A percentile compares a stretch with the other conserved stretches of the same genome.
Conservation (phyloP, 2,888 invertebrate species). For the Ferrisia virgata region DNA sequence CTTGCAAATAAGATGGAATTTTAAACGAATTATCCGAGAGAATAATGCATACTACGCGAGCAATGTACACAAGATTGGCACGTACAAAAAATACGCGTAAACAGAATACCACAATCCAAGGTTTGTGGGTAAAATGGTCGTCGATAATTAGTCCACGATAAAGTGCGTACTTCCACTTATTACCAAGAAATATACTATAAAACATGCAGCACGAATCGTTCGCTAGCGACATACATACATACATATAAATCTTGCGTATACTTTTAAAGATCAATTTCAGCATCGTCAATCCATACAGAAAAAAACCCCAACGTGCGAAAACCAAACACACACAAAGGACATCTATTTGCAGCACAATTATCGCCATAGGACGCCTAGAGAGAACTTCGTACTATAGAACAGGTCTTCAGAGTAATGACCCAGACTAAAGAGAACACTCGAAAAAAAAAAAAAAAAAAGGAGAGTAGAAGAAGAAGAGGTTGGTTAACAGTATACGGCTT, state of each 20-base stretch:
- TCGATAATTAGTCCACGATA: not conserved
- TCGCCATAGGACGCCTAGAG: not conserved
- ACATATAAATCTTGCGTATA: too few species aligned
- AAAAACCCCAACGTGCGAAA: not conserved
- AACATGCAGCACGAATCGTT: not conserved
- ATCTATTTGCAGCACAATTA: not conserved
- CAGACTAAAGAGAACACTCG: too few species aligned
- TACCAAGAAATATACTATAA: too few species aligned
- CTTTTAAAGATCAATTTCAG: too few species aligned
- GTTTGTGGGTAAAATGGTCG: not conserved
- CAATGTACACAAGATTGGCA: too few species aligned
- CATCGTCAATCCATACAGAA: too few species aligned
- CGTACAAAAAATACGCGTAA: not conserved
- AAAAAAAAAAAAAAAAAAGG: not conserved
- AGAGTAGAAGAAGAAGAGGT: too few species aligned
- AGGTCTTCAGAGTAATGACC: not conserved
- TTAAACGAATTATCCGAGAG: not conserved
- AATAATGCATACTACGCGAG: not conserved
- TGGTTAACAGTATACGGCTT: not conserved
- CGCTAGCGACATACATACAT: too few species aligned
- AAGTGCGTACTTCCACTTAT: not conserved
- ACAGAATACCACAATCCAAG: not conserved
- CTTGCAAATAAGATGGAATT: not conserved
- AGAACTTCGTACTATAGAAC: not conserved
- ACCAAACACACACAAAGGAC: too few species aligned